Evolutionary conservation across 2,888 invertebrate species (phyloP), one percentile per base, ranked within the genome.

Genomic region (Cepaea hortensis): DNA sequence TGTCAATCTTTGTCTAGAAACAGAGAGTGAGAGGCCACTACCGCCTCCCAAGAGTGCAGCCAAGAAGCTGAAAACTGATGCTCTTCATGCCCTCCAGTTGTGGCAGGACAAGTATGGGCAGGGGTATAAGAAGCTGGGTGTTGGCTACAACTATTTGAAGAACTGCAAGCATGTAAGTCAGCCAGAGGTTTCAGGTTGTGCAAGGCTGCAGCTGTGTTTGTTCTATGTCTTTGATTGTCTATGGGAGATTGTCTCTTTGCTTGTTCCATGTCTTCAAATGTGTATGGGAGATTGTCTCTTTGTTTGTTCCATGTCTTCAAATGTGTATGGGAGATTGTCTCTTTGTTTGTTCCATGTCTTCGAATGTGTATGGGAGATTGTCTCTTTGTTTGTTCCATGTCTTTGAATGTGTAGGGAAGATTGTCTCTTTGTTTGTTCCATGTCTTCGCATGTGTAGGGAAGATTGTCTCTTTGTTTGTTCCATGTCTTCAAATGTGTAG

Each of bases 21-120:
- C 94, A 23, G 94, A 95, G 88, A 91, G 93, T 46, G 92, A 94
- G 3, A 92, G 93, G 46, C 94, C 94, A 23, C 92, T 96, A n/a
- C 96, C 96, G 3, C 95, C 95, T 70, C 96, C 96, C 4, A 92
- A 93, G 86, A 87, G 92, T 85, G 94, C 93, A 20, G 95, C 95
- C 3, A 92, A 93, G 77, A 93, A 91, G 55, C 92, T 96, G 85
- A 95, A 95, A 91, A 90, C 92, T 18, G 91, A 93, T 76, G 93
- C 95, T n/a, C 91, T 95, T 20, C 93, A 94, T 90, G 93, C 94
- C 15, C 93, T 96, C 55, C 94, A 95, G 82, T 92, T 94, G 72
- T 96, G 96, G 96, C 91, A 95, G 87, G 92, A 94, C 5, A 94
- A 94, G 80, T 96, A 93, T 93, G 95, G 95, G n/a, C 89, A 92